Evolutionary conservation across 2,888 invertebrate genomes (phyloP).

Genomic region (Anodontia alba): DNA sequence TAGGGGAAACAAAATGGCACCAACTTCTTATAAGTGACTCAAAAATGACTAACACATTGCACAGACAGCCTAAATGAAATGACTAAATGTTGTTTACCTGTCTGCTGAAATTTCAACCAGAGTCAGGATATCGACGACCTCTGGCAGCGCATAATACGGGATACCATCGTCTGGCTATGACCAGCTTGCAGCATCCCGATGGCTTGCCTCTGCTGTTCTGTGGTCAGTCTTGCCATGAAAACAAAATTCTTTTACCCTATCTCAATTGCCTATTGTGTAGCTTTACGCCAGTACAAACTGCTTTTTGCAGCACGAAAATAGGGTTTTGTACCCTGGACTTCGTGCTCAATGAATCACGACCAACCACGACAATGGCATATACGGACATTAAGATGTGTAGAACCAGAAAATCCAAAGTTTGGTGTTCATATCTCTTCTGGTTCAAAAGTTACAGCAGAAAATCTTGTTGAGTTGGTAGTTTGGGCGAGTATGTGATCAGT

Average conservation of each 20-base stretch:
- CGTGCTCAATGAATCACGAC: too few relatives aligned
- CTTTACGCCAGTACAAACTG: neutral
- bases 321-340: too few relatives aligned
- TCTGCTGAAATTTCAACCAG: too few relatives aligned
- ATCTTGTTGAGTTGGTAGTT: too few relatives aligned
- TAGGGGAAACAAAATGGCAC: neutral
- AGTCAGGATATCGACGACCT: neutral
- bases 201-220: neutral
- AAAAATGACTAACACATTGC: neutral
- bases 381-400: too few relatives aligned
- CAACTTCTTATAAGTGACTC: neutral
- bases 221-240: neutral
- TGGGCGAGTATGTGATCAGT: too few relatives aligned
- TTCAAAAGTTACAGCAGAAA: too few relatives aligned
- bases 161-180: neutral
- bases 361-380: too few relatives aligned
- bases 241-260: neutral
- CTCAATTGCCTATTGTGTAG: neutral
- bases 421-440: too few relatives aligned
- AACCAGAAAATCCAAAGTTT: too few relatives aligned
- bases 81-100: too few relatives aligned
- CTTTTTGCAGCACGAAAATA: too few relatives aligned
- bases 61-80: neutral
- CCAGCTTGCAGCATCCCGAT: conserved; percentile 6
- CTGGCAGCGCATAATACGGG: neutral